Evolutionary conservation across 2,888 invertebrate genomes (phyloP).

Genomic region (Hipparchia semele): DNA sequence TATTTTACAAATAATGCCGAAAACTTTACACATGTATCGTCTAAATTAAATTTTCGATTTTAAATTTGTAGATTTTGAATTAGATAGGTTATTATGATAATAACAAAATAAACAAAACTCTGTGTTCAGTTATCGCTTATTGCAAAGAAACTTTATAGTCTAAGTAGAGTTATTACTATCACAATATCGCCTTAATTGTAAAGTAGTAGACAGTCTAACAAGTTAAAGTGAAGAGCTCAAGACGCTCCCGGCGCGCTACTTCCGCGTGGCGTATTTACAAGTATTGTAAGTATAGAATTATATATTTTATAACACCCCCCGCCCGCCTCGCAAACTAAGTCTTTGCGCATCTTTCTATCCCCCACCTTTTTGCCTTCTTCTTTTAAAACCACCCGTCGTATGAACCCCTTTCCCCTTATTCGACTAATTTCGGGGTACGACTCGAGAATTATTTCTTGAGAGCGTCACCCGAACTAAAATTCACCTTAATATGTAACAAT

Average conservation of each 20-base stretch:
- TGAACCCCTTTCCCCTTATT: conserved; percentile 82
- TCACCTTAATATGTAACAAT: conserved; percentile 50
- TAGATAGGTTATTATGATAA: no score
- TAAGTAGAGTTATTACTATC: not conserved
- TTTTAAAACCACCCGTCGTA: conserved; percentile 82
- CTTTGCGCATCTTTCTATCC: conserved; percentile 83
- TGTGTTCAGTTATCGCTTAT: not conserved
- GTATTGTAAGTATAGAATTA: conserved; percentile 84
- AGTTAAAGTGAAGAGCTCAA: conserved; percentile 57
- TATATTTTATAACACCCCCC: conserved; percentile 81
- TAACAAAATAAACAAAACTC: not conserved
- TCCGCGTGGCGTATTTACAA: conserved; percentile 83
- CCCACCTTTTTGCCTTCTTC: conserved; percentile 82
- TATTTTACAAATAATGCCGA: no score
- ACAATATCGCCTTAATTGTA: not conserved
- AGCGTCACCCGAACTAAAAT: conserved; percentile 53
- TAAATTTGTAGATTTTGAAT: no score
- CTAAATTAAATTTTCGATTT: no score
- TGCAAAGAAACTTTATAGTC: not conserved
- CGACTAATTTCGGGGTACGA: conserved; percentile 83
- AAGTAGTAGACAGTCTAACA: not conserved
- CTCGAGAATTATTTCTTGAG: conserved; percentile 82
- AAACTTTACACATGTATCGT: no score
- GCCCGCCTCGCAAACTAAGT: conserved; percentile 79
- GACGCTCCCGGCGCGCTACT: conserved; percentile 53